Base-by-base conservation (phyloP, 2,888 invertebrate genomes). In the Apodemia mormo region DNA sequence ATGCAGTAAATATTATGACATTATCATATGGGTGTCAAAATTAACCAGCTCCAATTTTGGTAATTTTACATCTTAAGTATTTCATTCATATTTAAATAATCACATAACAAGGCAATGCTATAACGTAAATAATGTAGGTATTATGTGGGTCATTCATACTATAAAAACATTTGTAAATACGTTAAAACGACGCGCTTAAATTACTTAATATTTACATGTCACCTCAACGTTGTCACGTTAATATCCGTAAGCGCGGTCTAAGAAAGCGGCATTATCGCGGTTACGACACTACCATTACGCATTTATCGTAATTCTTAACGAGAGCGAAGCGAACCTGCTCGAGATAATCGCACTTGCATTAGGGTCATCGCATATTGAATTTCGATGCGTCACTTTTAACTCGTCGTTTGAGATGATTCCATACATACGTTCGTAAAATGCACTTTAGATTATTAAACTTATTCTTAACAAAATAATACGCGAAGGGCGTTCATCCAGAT, bases 241-340 rank as follows among this genome's bases (percentile, higher is more conserved):
- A 76, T 75, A 76, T 76, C 75, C 74, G 75, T 72, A 72, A 72
- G 70, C 70, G 72, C 69, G 72, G 70, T 71, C 54, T 76, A 80
- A 81, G 78, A 79, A 78, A 80, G 77, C 80, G 78, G 83, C 85
- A 82, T 85, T 84, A 84, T 85, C 78, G 78, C 82, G 64, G 81
- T 89, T 89, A 86, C 87, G 86, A 83, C 86, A 87, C 82, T 83
- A 78, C 80, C 79, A 89, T 91, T 90, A 90, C 85, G 85, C 82
- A 84, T 89, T 88, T 85, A 86, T 83, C 81, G 86, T 86, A 87
- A 90, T 87, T 85, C 86, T 83, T 86, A 85, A 86, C 82, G 85
- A 88, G 86, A 87, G 86, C 85, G 84, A 75, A 85, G 82, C 82
- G 76, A 85, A 84, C 82, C 79, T 76, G 82, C 79, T 80, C 76